phyloP scores from a whole-genome alignment of 2,113 vertebrate species.

The Rhabdomys dilectus region DNA sequence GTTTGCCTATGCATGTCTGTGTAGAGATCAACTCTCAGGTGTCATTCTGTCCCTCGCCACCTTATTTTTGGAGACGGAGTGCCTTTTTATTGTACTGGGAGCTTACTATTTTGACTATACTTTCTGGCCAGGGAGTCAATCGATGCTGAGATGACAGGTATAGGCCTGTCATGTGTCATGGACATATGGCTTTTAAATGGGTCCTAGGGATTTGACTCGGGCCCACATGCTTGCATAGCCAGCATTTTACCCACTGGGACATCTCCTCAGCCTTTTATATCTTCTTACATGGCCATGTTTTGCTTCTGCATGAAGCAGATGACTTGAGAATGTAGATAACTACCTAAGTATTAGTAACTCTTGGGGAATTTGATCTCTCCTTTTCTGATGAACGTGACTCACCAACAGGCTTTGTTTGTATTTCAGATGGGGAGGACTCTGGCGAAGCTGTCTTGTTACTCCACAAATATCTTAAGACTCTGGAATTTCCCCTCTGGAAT shows the following conservation, averaged over 20 bases:
- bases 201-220: neutral
- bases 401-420: conserved; percentile 33
- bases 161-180: neutral
- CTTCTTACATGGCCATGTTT: neutral
- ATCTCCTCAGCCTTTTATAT: neutral
- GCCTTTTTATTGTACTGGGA: neutral
- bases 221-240: neutral
- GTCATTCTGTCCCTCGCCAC: neutral
- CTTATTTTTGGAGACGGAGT: neutral
- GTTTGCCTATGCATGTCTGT: neutral
- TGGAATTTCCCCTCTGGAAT: conserved; percentile 78
- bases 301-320: neutral
- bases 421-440: conserved; percentile 45
- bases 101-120: neutral
- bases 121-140: neutral
- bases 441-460: neutral
- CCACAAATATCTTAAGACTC: conserved; percentile 66
- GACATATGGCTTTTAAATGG: neutral
- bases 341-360: conserved; percentile 55
- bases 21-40: neutral
- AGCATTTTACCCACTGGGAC: neutral
- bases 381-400: neutral
- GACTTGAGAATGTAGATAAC: neutral
- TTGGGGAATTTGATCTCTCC: neutral
- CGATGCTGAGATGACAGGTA: no score